Conservation (phyloP, 2,113 vertebrate species). For the Hystrix cristata region DNA sequence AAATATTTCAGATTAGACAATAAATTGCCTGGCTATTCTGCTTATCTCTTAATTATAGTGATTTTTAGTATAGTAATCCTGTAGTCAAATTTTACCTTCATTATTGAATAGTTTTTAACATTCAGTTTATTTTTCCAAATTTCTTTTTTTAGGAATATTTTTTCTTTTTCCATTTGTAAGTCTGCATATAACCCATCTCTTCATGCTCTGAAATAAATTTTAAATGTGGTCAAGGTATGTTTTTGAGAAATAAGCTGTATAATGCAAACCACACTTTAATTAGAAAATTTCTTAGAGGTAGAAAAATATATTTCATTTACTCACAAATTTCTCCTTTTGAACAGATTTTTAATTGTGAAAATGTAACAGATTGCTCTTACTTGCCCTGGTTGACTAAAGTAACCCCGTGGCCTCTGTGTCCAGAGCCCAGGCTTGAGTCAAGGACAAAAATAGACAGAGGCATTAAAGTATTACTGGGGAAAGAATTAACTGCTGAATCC, state of each 20-base stretch:
- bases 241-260: slow-evolving; percentile 14
- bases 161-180: background rate
- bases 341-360: background rate
- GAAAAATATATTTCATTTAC: background rate
- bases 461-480: background rate
- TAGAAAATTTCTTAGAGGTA: background rate
- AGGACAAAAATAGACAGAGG: too few species aligned
- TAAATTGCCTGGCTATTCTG: background rate
- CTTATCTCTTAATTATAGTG: background rate
- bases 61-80: background rate
- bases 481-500: background rate
- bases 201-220: background rate
- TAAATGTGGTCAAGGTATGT: background rate
- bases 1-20: background rate
- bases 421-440: background rate
- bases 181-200: background rate
- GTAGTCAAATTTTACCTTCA: background rate
- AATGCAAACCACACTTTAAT: background rate
- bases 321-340: background rate
- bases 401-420: background rate
- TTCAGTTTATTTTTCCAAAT: background rate
- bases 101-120: background rate
- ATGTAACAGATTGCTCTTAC: background rate
- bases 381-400: background rate
- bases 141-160: background rate